These are phyloP conservation scores for Pelodytes ibericus DNA, from an alignment of 2,797 vertebrate species.

Conservation along the genomic window DNA sequence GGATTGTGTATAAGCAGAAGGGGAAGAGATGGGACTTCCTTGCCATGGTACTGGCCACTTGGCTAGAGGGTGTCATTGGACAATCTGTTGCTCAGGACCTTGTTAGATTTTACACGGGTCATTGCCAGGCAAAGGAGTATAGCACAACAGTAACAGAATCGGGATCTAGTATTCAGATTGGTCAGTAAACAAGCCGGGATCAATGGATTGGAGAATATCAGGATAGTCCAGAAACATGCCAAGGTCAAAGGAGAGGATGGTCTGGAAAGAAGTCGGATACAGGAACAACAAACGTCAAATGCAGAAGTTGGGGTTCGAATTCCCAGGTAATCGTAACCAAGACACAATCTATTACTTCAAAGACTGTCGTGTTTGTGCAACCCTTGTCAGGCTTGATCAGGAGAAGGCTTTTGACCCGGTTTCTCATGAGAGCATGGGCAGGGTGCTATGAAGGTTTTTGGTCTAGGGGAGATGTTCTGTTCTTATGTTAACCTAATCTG, in stretches of 20 bases:
- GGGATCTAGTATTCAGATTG: too few species aligned
- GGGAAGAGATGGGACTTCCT: background rate
- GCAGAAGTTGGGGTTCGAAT: background rate
- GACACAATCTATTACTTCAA: constrained; percentile 3
- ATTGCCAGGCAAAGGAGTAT: too few species aligned
- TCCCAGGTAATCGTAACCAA: background rate
- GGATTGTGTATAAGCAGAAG: background rate
- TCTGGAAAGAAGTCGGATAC: too few species aligned
- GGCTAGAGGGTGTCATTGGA: background rate
- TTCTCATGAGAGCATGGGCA: background rate
- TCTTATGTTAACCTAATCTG: too few species aligned
- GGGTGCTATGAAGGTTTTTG: background rate
- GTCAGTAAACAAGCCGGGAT: too few species aligned
- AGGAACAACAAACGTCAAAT: too few species aligned
- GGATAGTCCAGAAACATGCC: background rate
- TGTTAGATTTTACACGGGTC: too few species aligned
- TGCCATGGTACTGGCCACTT: constrained; percentile 1
- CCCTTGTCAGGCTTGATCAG: background rate
- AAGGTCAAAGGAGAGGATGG: too few species aligned
- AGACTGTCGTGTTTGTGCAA: background rate
- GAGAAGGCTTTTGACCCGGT: background rate
- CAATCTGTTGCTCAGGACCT: too few species aligned
- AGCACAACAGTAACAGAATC: background rate
- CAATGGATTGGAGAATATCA: too few species aligned
- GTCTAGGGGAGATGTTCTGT: background rate